phyloP scores from a whole-genome alignment of 2,797 vertebrate species.

The Enteromius trimaculatus region DNA sequence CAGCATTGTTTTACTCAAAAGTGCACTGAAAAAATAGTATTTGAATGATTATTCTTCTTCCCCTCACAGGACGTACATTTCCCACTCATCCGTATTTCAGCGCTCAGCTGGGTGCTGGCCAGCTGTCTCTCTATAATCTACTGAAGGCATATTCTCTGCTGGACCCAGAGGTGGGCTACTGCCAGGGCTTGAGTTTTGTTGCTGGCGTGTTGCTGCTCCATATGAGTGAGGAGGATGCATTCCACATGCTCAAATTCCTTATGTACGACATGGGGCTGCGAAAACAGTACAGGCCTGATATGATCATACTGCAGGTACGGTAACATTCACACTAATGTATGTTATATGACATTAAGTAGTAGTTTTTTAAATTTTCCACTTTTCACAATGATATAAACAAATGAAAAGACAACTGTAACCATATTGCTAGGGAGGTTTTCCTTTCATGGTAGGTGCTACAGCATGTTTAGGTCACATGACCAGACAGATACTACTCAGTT shows the following conservation, averaged over 20 bases:
- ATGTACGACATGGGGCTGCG: slow-evolving; percentile 95
- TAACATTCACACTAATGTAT: neutral
- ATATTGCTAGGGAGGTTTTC: neutral
- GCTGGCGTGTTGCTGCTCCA: slow-evolving; percentile 94
- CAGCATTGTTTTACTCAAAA: slow-evolving; percentile 4
- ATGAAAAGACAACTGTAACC: neutral
- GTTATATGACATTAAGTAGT: neutral
- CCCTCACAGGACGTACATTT: slow-evolving; percentile 90
- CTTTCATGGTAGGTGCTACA: neutral
- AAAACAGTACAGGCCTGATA: slow-evolving; percentile 95
- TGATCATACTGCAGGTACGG: slow-evolving; percentile 95
- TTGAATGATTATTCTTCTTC: slow-evolving; percentile 12
- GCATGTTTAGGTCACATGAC: neutral
- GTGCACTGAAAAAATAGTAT: neutral
- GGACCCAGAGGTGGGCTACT: slow-evolving; percentile 97
- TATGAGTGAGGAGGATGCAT: slow-evolving; percentile 95
- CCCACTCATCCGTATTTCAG: slow-evolving; percentile 97
- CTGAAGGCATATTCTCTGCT: slow-evolving; percentile 97
- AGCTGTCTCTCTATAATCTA: slow-evolving; percentile 95
- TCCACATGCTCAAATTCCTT: slow-evolving; percentile 93
- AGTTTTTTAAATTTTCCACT: neutral
- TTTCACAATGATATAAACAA: neutral
- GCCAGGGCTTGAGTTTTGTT: slow-evolving; percentile 96
- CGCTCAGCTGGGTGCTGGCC: slow-evolving; percentile 93
- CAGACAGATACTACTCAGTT: neutral